Evolutionary conservation across 1,140 invertebrate genomes (phyloP), one percentile per base, ranked within the genome.

Genomic region (Drosophila sp.): DNA sequence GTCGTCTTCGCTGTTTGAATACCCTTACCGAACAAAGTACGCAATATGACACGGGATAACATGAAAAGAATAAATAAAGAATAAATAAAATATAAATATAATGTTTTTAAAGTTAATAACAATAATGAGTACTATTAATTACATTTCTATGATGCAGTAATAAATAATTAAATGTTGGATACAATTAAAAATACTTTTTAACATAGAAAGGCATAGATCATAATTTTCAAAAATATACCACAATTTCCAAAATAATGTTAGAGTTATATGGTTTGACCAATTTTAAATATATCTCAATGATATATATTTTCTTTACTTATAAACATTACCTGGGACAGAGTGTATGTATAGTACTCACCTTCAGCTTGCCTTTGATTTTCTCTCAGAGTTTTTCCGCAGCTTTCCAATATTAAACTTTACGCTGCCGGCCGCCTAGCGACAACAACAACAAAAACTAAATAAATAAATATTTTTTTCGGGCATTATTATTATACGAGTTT

Each of bases 401-500:
- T 86, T 86, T 86, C 84, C 81, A 86, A 86, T 86, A 80, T 77
- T 77, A 74, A 77, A 65, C 50, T 86, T 76, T 62, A 41, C 54
- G 80, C 80, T 73, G 32, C 76, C 67, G 77, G 78, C 78, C 66
- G 50, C 34, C 34, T 27, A 14, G 36, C 14, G 36, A 21, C 25
- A 46, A 29, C 27, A 25, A 21, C 48, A 43, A 43, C 13, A n/a
- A 63, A 29, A 70, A 45, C 48, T 74, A 82, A 56, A 51, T 46
- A 48, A 51, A 45, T 53, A 50, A 53, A 46, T 66, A 27, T 61
- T 71, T 57, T 72, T 76, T 61, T 65, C 57, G 74, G 69, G 78
- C 80, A 87, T 87, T 87, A 84, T 84, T 84, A 84, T 86, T 83
- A 50, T 50, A 87, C 71, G 80, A 84, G 81, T 75, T 81, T 81